phyloP scores from a whole-genome alignment of 2,113 vertebrate species.

The Oriolus oriolus region DNA sequence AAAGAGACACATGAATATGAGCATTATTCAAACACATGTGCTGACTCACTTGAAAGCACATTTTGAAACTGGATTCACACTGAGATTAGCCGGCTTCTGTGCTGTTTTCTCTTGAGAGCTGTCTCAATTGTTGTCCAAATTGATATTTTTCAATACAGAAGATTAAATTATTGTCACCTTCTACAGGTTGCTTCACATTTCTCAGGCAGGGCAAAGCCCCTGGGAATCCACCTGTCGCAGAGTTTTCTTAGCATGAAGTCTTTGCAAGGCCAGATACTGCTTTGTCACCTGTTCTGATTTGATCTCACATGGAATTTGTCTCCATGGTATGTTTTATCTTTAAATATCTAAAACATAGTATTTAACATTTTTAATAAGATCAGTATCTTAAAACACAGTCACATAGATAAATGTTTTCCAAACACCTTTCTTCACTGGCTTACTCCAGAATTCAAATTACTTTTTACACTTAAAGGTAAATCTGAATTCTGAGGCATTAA shows the following conservation, averaged over 20 bases:
- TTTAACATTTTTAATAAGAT: neutral
- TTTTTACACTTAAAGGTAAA: neutral
- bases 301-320: neutral
- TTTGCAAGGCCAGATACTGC: neutral
- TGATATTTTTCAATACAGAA: neutral
- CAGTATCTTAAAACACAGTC: neutral
- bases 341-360: neutral
- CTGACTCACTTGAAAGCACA: neutral
- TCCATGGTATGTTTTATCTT: neutral
- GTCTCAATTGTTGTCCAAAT: neutral
- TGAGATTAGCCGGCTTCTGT: neutral
- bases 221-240: neutral
- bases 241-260: neutral
- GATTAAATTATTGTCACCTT: neutral
- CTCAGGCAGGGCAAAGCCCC: neutral
- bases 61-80: neutral
- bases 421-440: neutral
- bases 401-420: neutral
- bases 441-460: neutral
- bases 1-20: neutral
- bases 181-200: neutral
- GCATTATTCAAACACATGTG: neutral
- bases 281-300: neutral
- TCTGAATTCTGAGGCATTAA: neutral
- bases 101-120: neutral